Evolutionary conservation across 2,888 invertebrate genomes (phyloP).

Genomic region (Drosophila austrosaltans): DNA sequence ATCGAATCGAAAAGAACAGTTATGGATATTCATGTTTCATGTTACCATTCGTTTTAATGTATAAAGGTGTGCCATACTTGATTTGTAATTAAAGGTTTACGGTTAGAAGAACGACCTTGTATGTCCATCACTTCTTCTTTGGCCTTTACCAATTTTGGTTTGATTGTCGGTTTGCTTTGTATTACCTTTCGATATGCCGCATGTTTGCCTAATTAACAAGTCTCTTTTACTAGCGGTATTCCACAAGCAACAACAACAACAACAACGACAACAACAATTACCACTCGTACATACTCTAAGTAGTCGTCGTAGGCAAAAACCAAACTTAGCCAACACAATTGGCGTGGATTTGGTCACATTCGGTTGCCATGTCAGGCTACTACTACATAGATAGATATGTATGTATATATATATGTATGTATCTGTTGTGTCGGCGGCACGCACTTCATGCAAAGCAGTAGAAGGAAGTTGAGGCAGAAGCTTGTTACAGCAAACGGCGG

Average conservation of each 20-base stretch:
- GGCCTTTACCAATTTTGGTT: too few species aligned
- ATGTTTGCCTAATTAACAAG: conserved; percentile 70
- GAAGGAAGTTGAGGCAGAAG: background rate
- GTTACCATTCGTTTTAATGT: too few species aligned
- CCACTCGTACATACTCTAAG: too few species aligned
- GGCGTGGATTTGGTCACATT: conserved; percentile 60
- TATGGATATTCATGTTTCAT: too few species aligned
- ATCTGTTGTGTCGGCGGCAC: conserved; percentile 36
- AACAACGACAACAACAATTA: conserved; percentile 5
- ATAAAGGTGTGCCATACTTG: too few species aligned
- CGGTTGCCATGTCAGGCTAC: conserved; percentile 23
- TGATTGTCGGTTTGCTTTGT: conserved; percentile 40
- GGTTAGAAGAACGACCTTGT: conserved; percentile 4
- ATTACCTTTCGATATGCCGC: conserved; percentile 4
- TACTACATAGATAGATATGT: background rate
- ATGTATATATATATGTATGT: too few species aligned
- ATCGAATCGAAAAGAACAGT: too few species aligned
- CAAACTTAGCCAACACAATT: conserved; percentile 55
- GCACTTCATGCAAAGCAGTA: conserved; percentile 66
- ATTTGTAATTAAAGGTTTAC: background rate
- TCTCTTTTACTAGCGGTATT: conserved; percentile 47
- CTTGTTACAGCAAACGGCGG: conserved; percentile 70
- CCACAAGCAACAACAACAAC: conserved; percentile 19
- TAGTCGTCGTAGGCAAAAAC: background rate
- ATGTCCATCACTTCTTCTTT: background rate